Percentiles rank a stretch among this genome's conserved stretches.
Conservation (phyloP, 2,888 invertebrate species). For the Volucella zonaria region DNA sequence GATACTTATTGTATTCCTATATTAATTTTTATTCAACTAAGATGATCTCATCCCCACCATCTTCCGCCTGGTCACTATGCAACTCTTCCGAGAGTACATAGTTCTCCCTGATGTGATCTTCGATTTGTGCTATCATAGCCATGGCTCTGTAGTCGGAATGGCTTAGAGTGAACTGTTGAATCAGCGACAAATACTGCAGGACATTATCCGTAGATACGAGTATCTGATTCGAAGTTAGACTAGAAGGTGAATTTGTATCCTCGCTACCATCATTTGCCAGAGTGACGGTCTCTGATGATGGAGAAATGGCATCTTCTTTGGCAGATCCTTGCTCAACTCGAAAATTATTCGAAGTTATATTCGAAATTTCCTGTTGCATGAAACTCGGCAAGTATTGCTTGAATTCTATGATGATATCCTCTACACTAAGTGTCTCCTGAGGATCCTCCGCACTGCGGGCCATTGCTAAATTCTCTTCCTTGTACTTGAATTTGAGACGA, state of each 20-base stretch:
- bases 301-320: not conserved
- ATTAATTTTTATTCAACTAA: conserved; percentile 77
- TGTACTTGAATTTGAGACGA: conserved; percentile 80
- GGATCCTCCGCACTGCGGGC: conserved; percentile 41
- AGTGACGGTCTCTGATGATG: conserved; percentile 23
- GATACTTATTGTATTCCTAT: no score
- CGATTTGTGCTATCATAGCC: conserved; percentile 79
- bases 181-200: conserved; percentile 79
- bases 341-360: conserved; percentile 74
- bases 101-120: conserved; percentile 79
- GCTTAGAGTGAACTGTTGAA: conserved; percentile 79
- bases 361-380: conserved; percentile 80
- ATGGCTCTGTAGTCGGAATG: conserved; percentile 79
- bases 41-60: conserved; percentile 80
- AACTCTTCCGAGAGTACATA: conserved; percentile 21
- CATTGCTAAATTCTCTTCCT: conserved; percentile 76
- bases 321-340: conserved; percentile 19
- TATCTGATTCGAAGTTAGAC: conserved; percentile 3
- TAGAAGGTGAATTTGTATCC: conserved; percentile 69
- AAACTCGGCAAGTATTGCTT: conserved; percentile 80
- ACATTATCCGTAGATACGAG: conserved; percentile 75
- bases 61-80: conserved; percentile 63
- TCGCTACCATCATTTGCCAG: conserved; percentile 77
- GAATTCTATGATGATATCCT: conserved; percentile 81
- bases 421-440: conserved; percentile 78